Conservation (phyloP, 2,888 invertebrate species). For the Zaprionus lineosus region DNA sequence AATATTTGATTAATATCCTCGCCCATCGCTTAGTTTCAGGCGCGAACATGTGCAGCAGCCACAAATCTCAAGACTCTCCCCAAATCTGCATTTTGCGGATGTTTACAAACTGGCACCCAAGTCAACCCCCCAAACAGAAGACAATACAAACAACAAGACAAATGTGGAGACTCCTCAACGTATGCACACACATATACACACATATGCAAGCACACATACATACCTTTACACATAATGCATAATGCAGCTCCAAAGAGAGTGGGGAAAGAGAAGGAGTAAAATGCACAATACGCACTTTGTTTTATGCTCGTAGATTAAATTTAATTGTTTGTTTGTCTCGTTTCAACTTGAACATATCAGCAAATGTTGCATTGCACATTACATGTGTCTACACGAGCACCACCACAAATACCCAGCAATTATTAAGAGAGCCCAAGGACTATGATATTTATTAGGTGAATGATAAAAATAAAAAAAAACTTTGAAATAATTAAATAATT, state of each 20-base stretch:
- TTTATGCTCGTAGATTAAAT: conserved; percentile 75
- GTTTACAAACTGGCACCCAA: conserved; percentile 73
- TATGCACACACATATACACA: background rate
- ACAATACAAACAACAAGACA: conserved; percentile 50
- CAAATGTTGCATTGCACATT: conserved; percentile 60
- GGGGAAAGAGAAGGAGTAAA: conserved; percentile 12
- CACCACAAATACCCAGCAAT: background rate
- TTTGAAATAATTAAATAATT: no score
- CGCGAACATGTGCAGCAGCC: conserved; percentile 54
- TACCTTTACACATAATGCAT: conserved; percentile 43
- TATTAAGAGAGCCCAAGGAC: no score
- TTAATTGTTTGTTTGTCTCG: conserved; percentile 72
- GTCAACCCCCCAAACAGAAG: conserved; percentile 37
- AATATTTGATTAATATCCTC: conserved; percentile 76
- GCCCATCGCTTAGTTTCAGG: conserved; percentile 44
- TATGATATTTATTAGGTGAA: no score
- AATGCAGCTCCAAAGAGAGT: conserved; percentile 60
- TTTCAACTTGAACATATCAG: conserved; percentile 51
- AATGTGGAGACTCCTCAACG: conserved; percentile 6
- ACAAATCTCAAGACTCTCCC: conserved; percentile 37
- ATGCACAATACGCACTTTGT: conserved; percentile 65
- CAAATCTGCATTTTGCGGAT: conserved; percentile 65
- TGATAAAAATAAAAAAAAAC: no score
- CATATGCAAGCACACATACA: background rate
- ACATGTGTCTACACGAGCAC: conserved; percentile 44